phyloP scores from a whole-genome alignment of 2,888 invertebrate genomes.

The Ornithoptera alexandrae region DNA sequence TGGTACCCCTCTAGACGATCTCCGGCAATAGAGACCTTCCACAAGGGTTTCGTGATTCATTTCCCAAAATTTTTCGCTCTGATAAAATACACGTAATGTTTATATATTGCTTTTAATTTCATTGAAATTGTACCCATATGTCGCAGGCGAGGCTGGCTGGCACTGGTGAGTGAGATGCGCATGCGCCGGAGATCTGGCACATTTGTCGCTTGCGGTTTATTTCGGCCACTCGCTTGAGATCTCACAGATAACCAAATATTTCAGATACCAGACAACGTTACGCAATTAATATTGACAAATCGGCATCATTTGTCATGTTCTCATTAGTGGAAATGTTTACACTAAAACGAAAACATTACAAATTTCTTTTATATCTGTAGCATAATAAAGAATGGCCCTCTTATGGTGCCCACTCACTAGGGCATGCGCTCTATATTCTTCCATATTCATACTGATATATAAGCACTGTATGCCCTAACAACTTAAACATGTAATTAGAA shows the following conservation, averaged over 20 bases:
- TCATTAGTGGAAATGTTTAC: background rate
- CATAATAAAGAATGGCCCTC: no score
- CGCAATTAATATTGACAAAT: slow-evolving; percentile 53
- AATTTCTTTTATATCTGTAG: background rate
- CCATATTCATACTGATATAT: no score
- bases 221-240: slow-evolving; percentile 56
- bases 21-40: no score
- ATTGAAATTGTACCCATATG: slow-evolving; percentile 15
- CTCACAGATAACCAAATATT: slow-evolving; percentile 67
- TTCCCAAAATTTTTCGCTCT: no score
- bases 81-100: slow-evolving; percentile 1
- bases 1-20: no score
- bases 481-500: no score
- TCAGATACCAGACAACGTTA: slow-evolving; percentile 67
- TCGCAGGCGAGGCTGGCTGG: slow-evolving; percentile 15
- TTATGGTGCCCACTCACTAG: no score
- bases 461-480: no score
- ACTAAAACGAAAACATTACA: background rate
- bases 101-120: slow-evolving; percentile 24
- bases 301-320: slow-evolving; percentile 6
- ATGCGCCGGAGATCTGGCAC: slow-evolving; percentile 51
- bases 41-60: no score
- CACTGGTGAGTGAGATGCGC: slow-evolving; percentile 34
- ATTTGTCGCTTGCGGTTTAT: slow-evolving; percentile 57
- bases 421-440: no score